Base-by-base conservation (phyloP, 2,888 invertebrate genomes). In the Cacoxenus indagator region DNA sequence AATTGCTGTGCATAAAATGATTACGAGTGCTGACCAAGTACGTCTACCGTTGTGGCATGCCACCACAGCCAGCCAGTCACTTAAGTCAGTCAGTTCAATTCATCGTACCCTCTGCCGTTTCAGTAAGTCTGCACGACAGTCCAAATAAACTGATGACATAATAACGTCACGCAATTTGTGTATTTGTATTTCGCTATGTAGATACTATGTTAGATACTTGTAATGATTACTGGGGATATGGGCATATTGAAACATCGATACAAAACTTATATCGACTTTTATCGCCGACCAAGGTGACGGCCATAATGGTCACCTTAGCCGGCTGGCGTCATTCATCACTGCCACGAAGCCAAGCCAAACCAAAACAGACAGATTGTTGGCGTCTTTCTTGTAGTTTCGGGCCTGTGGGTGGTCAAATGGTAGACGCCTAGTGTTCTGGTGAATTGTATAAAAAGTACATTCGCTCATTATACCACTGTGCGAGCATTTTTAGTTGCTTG, bases 401-500 rank as follows among this genome's bases (percentile, higher is more conserved):
- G 26, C 48, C n/a, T 37, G 27, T 55, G 67, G 59, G 70, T 67
- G 70, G 68, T 62, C 57, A 62, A 54, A 43, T 69, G 55, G n/a
- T n/a, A 65, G 11, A 24, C 46, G 22, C 43, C n/a, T 59, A 17
- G 67, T 61, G 29, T 65, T 70, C 54, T 67, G 51, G 29, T 26
- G 67, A 61, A 67, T 62, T 67, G 55, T 22, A 69, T 9, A 31
- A 31, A 19, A 31, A 59, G 17, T 43, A 62, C 79, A 81, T 75
- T 79, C 78, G 78, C 78, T 75, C 81, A 76, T 70, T 76, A 72
- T 78, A 78, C 81, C 81, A 78, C 75, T 77, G 75, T 77, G 68
- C 69, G 75, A 77, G 9, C 37, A 59, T 31, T 59, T 59, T 76
- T 77, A 72, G 71, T 73, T 77, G 29, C 68, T 61, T 64, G 68